Base-by-base conservation (phyloP, 2,797 vertebrate genomes). In the Pterois miles region DNA sequence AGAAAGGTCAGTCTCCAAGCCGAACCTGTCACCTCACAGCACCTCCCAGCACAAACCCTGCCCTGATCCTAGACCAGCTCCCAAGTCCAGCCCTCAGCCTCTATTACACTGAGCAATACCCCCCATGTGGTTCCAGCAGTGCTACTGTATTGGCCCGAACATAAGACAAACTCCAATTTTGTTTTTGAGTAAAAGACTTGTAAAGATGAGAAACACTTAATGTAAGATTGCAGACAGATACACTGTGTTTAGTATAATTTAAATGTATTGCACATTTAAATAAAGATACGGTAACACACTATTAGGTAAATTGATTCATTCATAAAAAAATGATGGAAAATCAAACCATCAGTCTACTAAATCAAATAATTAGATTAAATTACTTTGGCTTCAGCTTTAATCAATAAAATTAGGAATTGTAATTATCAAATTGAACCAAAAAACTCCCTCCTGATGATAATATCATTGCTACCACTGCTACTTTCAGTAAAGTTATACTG, bases 1-100 rank as follows among this genome's bases (percentile, higher is more conserved):
- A 97, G 98, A 97, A 99, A 99, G 98, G 98, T 99, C 95, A 99
- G 98, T 99, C 85, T 85, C 79, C 74, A 82, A 85, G 71, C 88
- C 88, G 72, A 91, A 89, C 81, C 82, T 84, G 91, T 86, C 88
- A 88, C 89, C 87, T 95, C 91, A 96, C 84, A 94, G 90, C 83
- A 91, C 94, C 89, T 92, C 85, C 92, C 73, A 84, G 85, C 88
- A 87, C 80, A 81, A 80, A 78, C 40, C 87, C 76, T 50, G 74
- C 76, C 85, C 85, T 82, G 85, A 80, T 79, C 90, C 87, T 74
- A 91, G 75, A 84, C 64, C 86, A 86, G 89, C 72, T 43, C 71
- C 84, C 50, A 76, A 81, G 36, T 73, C 65, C 85, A 77, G 80
- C 29, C 82, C 76, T 43, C 62, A 77, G 63, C 54, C 77, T 85